Conservation (phyloP, 2,797 vertebrate species). For the Acanthopagrus latus region DNA sequence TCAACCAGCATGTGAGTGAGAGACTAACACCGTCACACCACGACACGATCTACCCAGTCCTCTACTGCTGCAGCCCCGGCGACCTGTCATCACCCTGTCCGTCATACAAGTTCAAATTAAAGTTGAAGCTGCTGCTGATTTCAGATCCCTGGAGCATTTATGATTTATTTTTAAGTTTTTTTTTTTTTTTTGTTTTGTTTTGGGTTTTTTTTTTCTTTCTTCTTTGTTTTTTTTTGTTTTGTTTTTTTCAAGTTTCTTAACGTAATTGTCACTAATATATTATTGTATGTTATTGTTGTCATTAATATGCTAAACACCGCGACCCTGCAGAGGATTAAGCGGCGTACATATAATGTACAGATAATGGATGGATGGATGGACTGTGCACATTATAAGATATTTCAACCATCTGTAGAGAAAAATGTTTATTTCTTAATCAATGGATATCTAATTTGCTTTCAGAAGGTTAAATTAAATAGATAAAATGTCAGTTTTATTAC, state of each 20-base stretch:
- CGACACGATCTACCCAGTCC: constrained; percentile 39
- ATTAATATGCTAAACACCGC: constrained; percentile 49
- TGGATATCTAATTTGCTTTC: constrained; percentile 1
- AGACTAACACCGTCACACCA: constrained; percentile 30
- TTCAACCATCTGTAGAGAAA: neutral
- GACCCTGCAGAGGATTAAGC: too few species aligned
- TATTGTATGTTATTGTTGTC: constrained; percentile 19
- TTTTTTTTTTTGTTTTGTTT: constrained; percentile 44
- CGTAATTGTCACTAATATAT: constrained; percentile 64
- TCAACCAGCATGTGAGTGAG: constrained; percentile 42
- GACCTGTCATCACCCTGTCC: constrained; percentile 33
- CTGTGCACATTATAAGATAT: constrained; percentile 28
- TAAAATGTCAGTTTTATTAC: neutral
- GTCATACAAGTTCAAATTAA: constrained; percentile 84
- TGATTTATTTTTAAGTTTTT: constrained; percentile 31
- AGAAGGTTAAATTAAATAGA: constrained; percentile 9
- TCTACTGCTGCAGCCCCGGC: constrained; percentile 42
- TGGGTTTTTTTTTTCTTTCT: constrained; percentile 5
- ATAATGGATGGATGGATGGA: too few species aligned
- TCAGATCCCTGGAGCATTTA: constrained; percentile 68
- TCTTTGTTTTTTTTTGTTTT: constrained; percentile 21
- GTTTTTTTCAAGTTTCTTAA: constrained; percentile 40
- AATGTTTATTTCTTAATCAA: neutral
- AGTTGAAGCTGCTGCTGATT: constrained; percentile 65
- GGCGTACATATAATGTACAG: too few species aligned